phyloP scores from a whole-genome alignment of 2,797 vertebrate genomes.

The Helarctos malayanus region DNA sequence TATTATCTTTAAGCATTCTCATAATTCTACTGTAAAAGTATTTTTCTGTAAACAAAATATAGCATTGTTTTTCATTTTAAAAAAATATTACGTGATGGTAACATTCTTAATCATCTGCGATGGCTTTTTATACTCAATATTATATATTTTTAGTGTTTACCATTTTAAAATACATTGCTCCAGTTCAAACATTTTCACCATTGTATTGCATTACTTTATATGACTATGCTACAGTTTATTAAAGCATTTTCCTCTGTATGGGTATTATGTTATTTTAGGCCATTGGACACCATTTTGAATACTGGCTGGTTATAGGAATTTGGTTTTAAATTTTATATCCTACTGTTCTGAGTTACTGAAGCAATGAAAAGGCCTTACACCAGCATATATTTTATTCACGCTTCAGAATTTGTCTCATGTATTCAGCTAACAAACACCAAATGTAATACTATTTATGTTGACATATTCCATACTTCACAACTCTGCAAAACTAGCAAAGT shows the following conservation, averaged over 20 bases:
- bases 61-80: background rate
- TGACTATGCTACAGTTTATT: slow-evolving; percentile 15
- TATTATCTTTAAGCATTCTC: background rate
- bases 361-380: slow-evolving; percentile 52
- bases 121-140: background rate
- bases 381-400: slow-evolving; percentile 69
- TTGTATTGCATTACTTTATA: background rate
- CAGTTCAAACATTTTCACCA: background rate
- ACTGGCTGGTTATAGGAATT: slow-evolving; percentile 3
- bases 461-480: slow-evolving; percentile 52
- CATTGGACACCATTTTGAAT: background rate
- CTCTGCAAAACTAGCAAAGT: slow-evolving; percentile 58
- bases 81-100: background rate
- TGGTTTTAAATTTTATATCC: slow-evolving; percentile 65
- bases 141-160: slow-evolving; percentile 17
- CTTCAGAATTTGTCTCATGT: slow-evolving; percentile 62
- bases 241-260: slow-evolving; percentile 11
- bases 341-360: slow-evolving; percentile 48
- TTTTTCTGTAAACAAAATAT: slow-evolving; percentile 44
- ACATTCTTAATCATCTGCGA: slow-evolving; percentile 1
- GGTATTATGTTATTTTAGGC: slow-evolving; percentile 44
- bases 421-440: slow-evolving; percentile 70
- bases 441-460: slow-evolving; percentile 62
- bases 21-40: background rate
- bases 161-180: background rate